Conservation (phyloP, 2,797 vertebrate genomes). For the Betta splendens region DNA sequence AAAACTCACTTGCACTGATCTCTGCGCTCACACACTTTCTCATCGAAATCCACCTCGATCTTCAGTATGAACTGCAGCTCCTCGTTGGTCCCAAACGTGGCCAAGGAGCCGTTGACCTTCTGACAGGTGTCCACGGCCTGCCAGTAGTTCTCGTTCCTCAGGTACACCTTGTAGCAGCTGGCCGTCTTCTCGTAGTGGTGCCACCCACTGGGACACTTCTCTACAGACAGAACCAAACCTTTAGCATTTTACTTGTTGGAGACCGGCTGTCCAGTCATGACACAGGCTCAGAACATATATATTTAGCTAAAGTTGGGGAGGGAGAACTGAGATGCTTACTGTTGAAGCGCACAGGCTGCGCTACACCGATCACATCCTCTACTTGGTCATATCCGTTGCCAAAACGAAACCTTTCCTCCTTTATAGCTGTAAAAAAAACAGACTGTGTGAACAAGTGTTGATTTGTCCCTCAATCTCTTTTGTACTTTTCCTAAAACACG, state of each 20-base stretch:
- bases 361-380: slow-evolving; percentile 88
- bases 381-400: slow-evolving; percentile 80
- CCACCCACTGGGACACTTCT: slow-evolving; percentile 98
- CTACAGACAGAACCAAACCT: slow-evolving; percentile 71
- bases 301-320: neutral
- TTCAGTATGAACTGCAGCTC: slow-evolving; percentile 96
- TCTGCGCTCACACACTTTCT: slow-evolving; percentile 87
- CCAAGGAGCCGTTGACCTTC: slow-evolving; percentile 92
- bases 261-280: neutral
- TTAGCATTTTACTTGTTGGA: neutral
- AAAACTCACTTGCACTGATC: slow-evolving; percentile 92
- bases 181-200: slow-evolving; percentile 97
- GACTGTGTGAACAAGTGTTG: neutral
- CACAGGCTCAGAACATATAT: neutral
- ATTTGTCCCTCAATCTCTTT: neutral
- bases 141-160: slow-evolving; percentile 96
- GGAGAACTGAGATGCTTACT: slow-evolving; percentile 81
- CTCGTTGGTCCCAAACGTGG: slow-evolving; percentile 94
- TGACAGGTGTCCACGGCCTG: slow-evolving; percentile 96
- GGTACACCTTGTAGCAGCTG: slow-evolving; percentile 96
- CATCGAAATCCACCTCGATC: slow-evolving; percentile 95
- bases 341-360: slow-evolving; percentile 94
- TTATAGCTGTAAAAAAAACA: slow-evolving; percentile 67
- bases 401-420: slow-evolving; percentile 81
- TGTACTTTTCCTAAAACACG: neutral